phyloP scores from a whole-genome alignment of 2,888 invertebrate genomes.

The Clanis bilineata region DNA sequence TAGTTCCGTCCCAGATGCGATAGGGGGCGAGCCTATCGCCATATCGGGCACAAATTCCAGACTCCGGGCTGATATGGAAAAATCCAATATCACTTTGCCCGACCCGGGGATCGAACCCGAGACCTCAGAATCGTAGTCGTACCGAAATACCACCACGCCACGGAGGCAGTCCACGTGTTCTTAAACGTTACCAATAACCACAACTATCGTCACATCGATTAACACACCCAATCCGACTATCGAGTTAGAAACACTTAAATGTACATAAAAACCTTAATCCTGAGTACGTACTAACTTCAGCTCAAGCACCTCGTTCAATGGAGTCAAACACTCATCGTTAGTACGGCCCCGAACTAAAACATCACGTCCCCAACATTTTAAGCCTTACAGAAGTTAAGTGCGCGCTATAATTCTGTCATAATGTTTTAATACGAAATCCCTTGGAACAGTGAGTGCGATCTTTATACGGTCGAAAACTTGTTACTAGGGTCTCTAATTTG shows the following conservation, averaged over 20 bases:
- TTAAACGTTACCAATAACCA: neutral
- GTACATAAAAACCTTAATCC: constrained; percentile 17
- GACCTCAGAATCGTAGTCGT: no score
- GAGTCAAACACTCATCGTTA: constrained; percentile 53
- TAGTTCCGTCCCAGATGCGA: no score
- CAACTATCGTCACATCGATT: neutral
- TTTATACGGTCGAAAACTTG: constrained; percentile 22
- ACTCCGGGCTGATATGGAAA: no score
- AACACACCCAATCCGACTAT: neutral
- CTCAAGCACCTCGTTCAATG: constrained; percentile 34
- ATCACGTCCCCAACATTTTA: constrained; percentile 62
- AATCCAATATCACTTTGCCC: no score
- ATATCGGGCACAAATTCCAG: no score
- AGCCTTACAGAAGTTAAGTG: constrained; percentile 43
- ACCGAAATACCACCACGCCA: no score
- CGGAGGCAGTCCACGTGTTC: no score
- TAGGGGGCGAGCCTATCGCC: no score
- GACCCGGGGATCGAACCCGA: no score
- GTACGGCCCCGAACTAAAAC: constrained; percentile 54
- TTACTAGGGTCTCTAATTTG: constrained; percentile 1
- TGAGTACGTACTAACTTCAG: constrained; percentile 27
- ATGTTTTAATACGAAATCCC: constrained; percentile 55
- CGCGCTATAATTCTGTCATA: constrained; percentile 54
- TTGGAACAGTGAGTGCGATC: constrained; percentile 38
- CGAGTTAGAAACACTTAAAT: constrained; percentile 7